Evolutionary conservation across 2,797 vertebrate species (phyloP), one percentile per base, ranked within the genome.

Genomic region (Mormyrops attenuatus): DNA sequence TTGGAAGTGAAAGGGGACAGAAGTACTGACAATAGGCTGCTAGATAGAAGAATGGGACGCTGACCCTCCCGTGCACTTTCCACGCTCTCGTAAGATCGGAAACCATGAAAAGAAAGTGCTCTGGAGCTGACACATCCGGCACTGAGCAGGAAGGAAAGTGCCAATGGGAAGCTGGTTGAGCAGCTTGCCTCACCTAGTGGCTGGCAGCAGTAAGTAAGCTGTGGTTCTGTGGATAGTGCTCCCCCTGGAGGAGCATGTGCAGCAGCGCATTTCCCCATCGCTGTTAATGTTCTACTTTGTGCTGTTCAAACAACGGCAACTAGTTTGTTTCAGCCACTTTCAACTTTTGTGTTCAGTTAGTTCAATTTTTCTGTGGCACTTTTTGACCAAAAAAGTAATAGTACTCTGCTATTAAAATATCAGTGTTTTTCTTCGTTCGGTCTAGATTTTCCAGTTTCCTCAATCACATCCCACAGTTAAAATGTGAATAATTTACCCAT

Each of bases 111-210:
- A 66, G 4, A 66, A 30, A 66, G 60, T 8, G 3, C 60, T 30
- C 60, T 26, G 63, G 22, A 66, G 63, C 26, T 2, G 8, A 8
- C 60, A 38, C 17, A 41, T 82, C 50, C 41, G 20, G 5, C 3
- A 2, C 30, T 49, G 20, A n/a, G 60, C 55, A 20, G 80, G 44
- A 84, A 41, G 80, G 17, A 26, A 9, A 77, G 15, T 13, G 34
- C 69, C 11, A 7, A 34, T 1, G 34, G 30, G 69, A 77, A 77
- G 30, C 69, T 77, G 34, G 15, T 13, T 20, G 15, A 38, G 69
- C 69, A 41, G 34, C 80, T 92, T 0, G 92, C 92, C 53, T 90
- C 93, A 91, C 66, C 94, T 91, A 80, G 91, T 93, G 94, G 77
- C 90, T 13, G n/a, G 0, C 63, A 88, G 30, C 20, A 9, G 0